These are phyloP conservation scores for Drosophila paulistorum DNA, from an alignment of 1,140 invertebrate species.

Conservation along the genomic window DNA sequence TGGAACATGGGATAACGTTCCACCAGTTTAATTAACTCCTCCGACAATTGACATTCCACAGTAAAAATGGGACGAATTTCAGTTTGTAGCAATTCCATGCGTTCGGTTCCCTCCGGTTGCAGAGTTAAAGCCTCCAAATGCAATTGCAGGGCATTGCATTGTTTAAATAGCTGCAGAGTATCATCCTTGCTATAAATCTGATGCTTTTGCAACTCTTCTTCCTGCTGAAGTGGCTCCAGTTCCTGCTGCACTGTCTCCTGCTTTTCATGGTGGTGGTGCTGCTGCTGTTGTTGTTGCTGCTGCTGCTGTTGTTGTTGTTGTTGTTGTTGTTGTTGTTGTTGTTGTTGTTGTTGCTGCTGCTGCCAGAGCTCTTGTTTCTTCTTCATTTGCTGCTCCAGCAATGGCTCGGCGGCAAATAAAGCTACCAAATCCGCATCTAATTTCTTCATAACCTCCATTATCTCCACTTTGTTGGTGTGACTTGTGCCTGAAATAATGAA, in stretches of 20 bases:
- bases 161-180: slow-evolving; percentile 62
- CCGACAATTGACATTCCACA: slow-evolving; percentile 73
- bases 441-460: slow-evolving; percentile 82
- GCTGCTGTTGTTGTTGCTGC: too few relatives aligned
- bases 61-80: slow-evolving; percentile 78
- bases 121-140: slow-evolving; percentile 74
- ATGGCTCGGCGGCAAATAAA: slow-evolving; percentile 63
- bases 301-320: slow-evolving; percentile 27
- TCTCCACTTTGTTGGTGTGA: slow-evolving; percentile 55
- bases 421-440: slow-evolving; percentile 74
- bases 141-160: slow-evolving; percentile 63
- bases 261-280: slow-evolving; percentile 41
- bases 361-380: slow-evolving; percentile 46
- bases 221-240: slow-evolving; percentile 45
- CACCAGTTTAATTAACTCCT: slow-evolving; percentile 61
- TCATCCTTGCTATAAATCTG: slow-evolving; percentile 16
- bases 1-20: slow-evolving; percentile 70
- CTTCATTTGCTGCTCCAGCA: slow-evolving; percentile 32
- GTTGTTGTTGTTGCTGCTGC: slow-evolving; percentile 34
- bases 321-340: slow-evolving; percentile 44
- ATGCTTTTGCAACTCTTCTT: slow-evolving; percentile 35
- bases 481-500: slow-evolving; percentile 51
- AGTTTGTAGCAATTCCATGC: slow-evolving; percentile 73
- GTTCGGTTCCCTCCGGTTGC: slow-evolving; percentile 73
- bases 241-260: slow-evolving; percentile 33